These are phyloP conservation scores for Triplophysa siluroides DNA, from an alignment of 2,113 vertebrate genomes.

Conservation along the genomic window DNA sequence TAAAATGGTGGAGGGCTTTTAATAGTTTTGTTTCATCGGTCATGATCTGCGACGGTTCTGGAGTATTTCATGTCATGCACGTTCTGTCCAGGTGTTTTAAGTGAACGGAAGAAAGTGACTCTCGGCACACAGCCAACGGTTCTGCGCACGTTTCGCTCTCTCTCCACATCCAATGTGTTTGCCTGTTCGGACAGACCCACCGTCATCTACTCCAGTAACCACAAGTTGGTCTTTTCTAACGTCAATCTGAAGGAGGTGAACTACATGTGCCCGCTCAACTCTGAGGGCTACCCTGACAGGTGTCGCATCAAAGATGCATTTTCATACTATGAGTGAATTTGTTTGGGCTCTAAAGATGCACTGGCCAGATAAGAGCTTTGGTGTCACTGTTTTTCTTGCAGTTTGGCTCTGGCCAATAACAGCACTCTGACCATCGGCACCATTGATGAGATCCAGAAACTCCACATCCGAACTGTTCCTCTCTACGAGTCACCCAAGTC, in stretches of 20 bases:
- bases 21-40: no score
- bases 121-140: slow-evolving; percentile 96
- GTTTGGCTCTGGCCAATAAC: slow-evolving; percentile 95
- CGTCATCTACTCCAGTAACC: slow-evolving; percentile 99
- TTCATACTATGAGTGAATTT: no score
- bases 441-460: slow-evolving; percentile 98
- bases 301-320: not conserved
- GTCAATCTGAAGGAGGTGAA: slow-evolving; percentile 99
- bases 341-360: no score
- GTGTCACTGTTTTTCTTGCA: slow-evolving; percentile 50
- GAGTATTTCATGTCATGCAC: not conserved
- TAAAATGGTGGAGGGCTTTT: no score
- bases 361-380: not conserved
- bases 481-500: slow-evolving; percentile 96
- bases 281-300: slow-evolving; percentile 97
- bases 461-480: slow-evolving; percentile 96
- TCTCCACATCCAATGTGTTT: slow-evolving; percentile 98
- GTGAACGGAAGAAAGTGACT: slow-evolving; percentile 96
- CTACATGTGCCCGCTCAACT: slow-evolving; percentile 99
- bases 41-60: no score
- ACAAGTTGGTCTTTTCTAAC: slow-evolving; percentile 98
- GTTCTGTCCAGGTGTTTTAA: slow-evolving; percentile 80
- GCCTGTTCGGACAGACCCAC: slow-evolving; percentile 98
- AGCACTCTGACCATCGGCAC: slow-evolving; percentile 98
- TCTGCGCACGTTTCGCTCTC: slow-evolving; percentile 92